phyloP scores from a whole-genome alignment of 1,140 invertebrate genomes.

The Linepithema humile region DNA sequence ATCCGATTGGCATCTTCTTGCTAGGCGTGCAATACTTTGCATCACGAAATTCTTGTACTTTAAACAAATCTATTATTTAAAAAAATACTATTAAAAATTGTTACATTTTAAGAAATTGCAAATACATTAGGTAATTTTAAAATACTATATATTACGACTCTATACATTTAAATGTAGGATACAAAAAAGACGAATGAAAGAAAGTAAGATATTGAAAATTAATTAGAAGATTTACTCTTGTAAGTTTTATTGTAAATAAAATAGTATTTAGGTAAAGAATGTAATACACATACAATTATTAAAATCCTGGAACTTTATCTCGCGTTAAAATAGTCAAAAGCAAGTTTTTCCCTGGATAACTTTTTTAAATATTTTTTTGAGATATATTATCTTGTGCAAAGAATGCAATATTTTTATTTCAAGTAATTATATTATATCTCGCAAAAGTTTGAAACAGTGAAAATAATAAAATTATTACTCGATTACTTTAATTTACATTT shows the following conservation, averaged over 20 bases:
- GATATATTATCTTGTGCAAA: not conserved
- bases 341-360: not conserved
- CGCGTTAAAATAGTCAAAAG: not conserved
- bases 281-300: not conserved
- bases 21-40: not conserved
- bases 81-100: not conserved
- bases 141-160: not conserved
- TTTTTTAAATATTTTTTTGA: not conserved
- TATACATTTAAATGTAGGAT: not conserved
- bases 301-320: not conserved
- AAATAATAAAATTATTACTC: too few relatives aligned
- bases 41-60: not conserved
- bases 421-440: too few relatives aligned
- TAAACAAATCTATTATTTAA: not conserved
- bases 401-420: not conserved
- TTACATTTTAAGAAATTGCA: not conserved
- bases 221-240: constrained; percentile 9
- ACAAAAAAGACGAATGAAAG: not conserved
- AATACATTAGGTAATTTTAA: not conserved
- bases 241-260: not conserved
- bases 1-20: not conserved
- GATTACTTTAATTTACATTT: too few relatives aligned
- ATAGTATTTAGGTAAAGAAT: not conserved
- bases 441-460: too few relatives aligned
- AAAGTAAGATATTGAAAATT: constrained; percentile 5